Base-by-base conservation (phyloP, 2,113 vertebrate genomes). In the Perca fluviatilis region DNA sequence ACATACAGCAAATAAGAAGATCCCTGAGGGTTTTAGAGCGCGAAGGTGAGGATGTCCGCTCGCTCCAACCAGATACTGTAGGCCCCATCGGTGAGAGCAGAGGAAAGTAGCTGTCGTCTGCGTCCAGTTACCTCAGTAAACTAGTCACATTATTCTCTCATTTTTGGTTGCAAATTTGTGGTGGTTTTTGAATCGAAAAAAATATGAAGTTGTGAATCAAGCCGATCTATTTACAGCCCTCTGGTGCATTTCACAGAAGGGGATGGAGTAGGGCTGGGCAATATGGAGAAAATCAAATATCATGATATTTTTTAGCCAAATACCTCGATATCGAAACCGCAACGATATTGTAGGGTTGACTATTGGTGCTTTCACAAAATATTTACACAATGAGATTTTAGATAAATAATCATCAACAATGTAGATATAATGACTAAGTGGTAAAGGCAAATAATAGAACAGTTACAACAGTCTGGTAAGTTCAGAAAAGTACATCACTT, bases 1-100 rank as follows among this genome's bases (percentile, higher is more conserved):
- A 61, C 57, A 23, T 51, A 53, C 63, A 87, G 77, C 4, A 64
- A 68, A 91, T 90, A 93, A 93, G 77, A 91, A 70, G 74, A 93
- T 71, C 72, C 77, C 72, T 36, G 79, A 50, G 69, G 89, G 84
- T 64, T 82, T 80, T 74, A 85, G 69, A 80, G 70, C 67, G 21
- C 69, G 77, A 86, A 88, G 84, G 91, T 88, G 91, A 89, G 68
- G 54, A 65, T 71, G 83, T 75, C 83, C 73, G 72, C 40, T 11
- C 57, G 46, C 53, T 84, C 60, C 74, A 79, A 77, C 14, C 83
- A 57, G 64, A 5, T 68, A 43, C 9, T 11, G 40, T 11, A 61
- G 77, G 27, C 50, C 62, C 64, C 66, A 54, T 4, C 61, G 69
- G 57, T 25, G 69, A 82, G 50, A 43, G 65, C 47, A 65, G 49